A percentile compares a stretch with the other conserved stretches of the same genome.
Conservation (phyloP, 2,797 vertebrate genomes). For the Sciaenops ocellatus region DNA sequence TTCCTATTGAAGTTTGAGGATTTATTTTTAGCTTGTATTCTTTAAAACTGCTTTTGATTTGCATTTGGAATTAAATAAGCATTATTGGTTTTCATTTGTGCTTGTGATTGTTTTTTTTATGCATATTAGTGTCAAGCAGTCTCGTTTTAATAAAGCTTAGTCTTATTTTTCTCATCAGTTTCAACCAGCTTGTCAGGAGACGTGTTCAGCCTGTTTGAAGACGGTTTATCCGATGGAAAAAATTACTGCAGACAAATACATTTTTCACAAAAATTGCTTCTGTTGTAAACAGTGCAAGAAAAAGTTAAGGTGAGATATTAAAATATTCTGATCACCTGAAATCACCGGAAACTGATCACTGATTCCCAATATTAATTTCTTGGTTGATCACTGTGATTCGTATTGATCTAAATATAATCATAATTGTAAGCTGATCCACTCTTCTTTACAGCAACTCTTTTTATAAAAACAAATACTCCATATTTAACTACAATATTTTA, state of each 20-base stretch:
- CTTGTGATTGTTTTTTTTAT: slow-evolving; percentile 21
- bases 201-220: slow-evolving; percentile 85
- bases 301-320: slow-evolving; percentile 88
- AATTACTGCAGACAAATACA: slow-evolving; percentile 82
- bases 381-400: not conserved
- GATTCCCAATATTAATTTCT: slow-evolving; percentile 1
- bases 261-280: slow-evolving; percentile 89
- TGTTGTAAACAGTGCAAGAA: slow-evolving; percentile 88
- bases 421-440: not conserved
- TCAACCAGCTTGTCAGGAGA: slow-evolving; percentile 80
- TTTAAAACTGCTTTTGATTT: slow-evolving; percentile 19
- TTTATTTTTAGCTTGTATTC: slow-evolving; percentile 11
- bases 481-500: no score
- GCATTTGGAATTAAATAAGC: slow-evolving; percentile 25
- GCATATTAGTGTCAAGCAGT: not conserved
- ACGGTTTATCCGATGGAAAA: slow-evolving; percentile 87
- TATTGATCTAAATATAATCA: not conserved
- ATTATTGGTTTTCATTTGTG: slow-evolving; percentile 14
- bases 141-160: slow-evolving; percentile 5
- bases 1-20: slow-evolving; percentile 4
- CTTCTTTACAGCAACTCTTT: not conserved
- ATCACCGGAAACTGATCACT: not conserved
- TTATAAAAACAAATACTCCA: not conserved
- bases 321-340: slow-evolving; percentile 10
- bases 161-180: slow-evolving; percentile 77